Conservation (phyloP, 1,140 invertebrate species). For the Adoxophyes honmai region DNA sequence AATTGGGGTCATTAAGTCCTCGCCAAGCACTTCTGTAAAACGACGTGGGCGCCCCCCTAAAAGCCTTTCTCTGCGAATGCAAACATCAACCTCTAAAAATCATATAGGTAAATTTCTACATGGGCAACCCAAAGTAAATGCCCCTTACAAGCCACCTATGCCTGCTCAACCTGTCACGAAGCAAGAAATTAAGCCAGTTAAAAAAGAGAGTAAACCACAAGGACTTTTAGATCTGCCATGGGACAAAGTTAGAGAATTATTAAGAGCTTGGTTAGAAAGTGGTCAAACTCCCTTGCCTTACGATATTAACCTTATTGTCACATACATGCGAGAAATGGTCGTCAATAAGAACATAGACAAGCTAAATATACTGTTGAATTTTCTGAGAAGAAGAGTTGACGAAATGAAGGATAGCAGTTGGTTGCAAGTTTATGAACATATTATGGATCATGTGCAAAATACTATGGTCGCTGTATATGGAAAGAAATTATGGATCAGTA, state of each 20-base stretch:
- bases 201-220: slow-evolving; percentile 24
- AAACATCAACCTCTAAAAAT: slow-evolving; percentile 37
- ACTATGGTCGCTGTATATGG: slow-evolving; percentile 69
- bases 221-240: slow-evolving; percentile 56
- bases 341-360: slow-evolving; percentile 64
- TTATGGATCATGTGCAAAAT: slow-evolving; percentile 60
- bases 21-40: slow-evolving; percentile 34
- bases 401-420: slow-evolving; percentile 50
- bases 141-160: slow-evolving; percentile 75
- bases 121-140: slow-evolving; percentile 33
- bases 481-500: slow-evolving; percentile 46
- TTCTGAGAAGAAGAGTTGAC: slow-evolving; percentile 47
- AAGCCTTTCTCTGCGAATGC: slow-evolving; percentile 26
- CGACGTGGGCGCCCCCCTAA: slow-evolving; percentile 64
- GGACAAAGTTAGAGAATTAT: slow-evolving; percentile 66
- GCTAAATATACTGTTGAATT: slow-evolving; percentile 55
- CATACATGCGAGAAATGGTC: slow-evolving; percentile 70
- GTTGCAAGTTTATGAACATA: slow-evolving; percentile 50
- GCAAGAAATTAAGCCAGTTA: slow-evolving; percentile 30
- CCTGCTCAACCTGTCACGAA: slow-evolving; percentile 48
- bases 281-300: slow-evolving; percentile 64
- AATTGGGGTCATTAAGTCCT: slow-evolving; percentile 26
- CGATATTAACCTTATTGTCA: slow-evolving; percentile 67
- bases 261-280: slow-evolving; percentile 74
- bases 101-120: slow-evolving; percentile 48